phyloP scores from a whole-genome alignment of 1,140 invertebrate genomes.

The Hylaeus volcanicus region DNA sequence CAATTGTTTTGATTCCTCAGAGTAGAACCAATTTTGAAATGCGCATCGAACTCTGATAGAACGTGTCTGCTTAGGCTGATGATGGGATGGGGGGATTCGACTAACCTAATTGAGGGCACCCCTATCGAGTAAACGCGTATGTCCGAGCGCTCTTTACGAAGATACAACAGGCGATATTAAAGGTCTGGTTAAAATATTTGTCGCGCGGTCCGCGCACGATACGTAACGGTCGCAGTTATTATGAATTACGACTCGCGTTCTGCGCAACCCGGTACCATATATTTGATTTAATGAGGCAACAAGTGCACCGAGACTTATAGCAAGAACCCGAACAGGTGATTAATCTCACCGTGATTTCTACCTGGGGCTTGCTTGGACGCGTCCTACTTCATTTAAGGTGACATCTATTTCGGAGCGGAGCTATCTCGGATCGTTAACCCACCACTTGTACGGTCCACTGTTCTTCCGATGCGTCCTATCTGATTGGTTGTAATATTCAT shows the following conservation, averaged over 20 bases:
- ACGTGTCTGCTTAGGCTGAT: not conserved
- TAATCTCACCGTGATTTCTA: constrained; percentile 39
- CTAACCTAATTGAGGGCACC: too few relatives aligned
- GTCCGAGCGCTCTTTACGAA: not conserved
- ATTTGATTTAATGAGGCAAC: constrained; percentile 47
- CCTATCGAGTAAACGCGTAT: not conserved
- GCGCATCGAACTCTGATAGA: too few relatives aligned
- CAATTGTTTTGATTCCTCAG: too few relatives aligned
- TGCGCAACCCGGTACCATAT: constrained; percentile 15
- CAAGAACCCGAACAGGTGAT: constrained; percentile 31
- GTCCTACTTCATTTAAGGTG: constrained; percentile 18
- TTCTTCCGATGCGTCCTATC: too few relatives aligned
- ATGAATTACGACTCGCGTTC: constrained; percentile 33
- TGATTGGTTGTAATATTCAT: not conserved
- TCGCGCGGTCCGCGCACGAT: constrained; percentile 12
- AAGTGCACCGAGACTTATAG: constrained; percentile 27
- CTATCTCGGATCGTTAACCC: not conserved
- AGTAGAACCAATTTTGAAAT: too few relatives aligned
- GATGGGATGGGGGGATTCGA: not conserved
- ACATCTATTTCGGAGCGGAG: constrained; percentile 12
- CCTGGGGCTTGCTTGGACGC: constrained; percentile 4
- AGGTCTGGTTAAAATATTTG: constrained; percentile 20
- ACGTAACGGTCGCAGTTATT: constrained; percentile 22
- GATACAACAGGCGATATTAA: not conserved
- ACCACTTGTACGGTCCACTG: not conserved